phyloP scores from a whole-genome alignment of 2,797 vertebrate genomes.

The Micromesistius poutassou region DNA sequence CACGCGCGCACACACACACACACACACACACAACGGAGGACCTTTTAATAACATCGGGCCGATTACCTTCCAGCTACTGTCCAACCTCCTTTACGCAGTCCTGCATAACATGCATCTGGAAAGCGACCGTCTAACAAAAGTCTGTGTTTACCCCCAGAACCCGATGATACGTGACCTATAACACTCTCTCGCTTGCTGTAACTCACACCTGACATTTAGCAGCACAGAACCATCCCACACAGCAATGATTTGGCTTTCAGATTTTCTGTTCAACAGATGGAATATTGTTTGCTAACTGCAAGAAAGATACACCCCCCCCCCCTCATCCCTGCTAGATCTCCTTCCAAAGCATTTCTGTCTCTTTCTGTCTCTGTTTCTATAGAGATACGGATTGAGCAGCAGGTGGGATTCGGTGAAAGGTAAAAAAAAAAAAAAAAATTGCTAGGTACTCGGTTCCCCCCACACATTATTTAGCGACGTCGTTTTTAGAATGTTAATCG shows the following conservation, averaged over 20 bases:
- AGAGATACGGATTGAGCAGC: too few relatives aligned
- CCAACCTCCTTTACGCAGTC: not conserved
- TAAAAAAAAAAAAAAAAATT: too few relatives aligned
- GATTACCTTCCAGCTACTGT: not conserved
- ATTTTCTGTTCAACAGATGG: conserved; percentile 14
- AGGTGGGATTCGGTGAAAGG: too few relatives aligned
- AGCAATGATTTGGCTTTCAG: conserved; percentile 15
- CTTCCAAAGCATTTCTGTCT: too few relatives aligned
- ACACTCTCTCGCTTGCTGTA: conserved; percentile 8
- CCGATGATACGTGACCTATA: conserved; percentile 7
- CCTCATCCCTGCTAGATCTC: too few relatives aligned
- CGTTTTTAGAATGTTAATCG: too few relatives aligned
- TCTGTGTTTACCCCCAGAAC: not conserved
- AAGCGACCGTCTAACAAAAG: not conserved
- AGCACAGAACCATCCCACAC: conserved; percentile 2
- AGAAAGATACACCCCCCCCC: too few relatives aligned
- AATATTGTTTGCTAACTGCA: conserved; percentile 5
- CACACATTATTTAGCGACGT: too few relatives aligned
- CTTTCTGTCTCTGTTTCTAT: too few relatives aligned
- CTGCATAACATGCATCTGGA: not conserved
- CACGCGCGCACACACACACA: not conserved
- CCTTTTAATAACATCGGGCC: not conserved
- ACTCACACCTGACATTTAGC: conserved; percentile 23
- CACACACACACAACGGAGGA: not conserved
- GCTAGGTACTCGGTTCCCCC: too few relatives aligned